Evolutionary conservation across 2,888 invertebrate genomes (phyloP).

Genomic region (Catocala sponsa): DNA sequence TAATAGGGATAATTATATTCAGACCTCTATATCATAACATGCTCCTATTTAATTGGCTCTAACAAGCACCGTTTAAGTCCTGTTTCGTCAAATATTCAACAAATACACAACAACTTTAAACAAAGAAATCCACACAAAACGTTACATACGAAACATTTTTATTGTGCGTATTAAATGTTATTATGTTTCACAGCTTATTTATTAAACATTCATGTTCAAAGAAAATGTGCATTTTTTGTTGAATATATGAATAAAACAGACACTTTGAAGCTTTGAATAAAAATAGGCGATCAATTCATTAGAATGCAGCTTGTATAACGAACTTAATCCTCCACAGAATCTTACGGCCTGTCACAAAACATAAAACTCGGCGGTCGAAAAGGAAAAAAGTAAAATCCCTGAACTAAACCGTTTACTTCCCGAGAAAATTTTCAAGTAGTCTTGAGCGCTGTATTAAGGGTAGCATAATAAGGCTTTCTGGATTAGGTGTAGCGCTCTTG

Average conservation of each 20-base stretch:
- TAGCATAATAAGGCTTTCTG: constrained; percentile 88
- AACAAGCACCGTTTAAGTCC: constrained; percentile 21
- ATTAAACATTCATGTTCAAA: not conserved
- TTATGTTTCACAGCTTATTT: no score
- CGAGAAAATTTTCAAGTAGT: constrained; percentile 87
- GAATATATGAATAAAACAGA: constrained; percentile 7
- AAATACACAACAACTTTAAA: not conserved
- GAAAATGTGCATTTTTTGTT: constrained; percentile 1
- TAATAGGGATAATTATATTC: constrained; percentile 50
- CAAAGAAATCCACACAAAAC: not conserved
- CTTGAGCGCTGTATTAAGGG: constrained; percentile 87
- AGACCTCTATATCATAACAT: constrained; percentile 39
- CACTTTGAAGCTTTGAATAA: not conserved
- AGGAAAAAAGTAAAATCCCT: constrained; percentile 51
- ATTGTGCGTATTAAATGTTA: not conserved
- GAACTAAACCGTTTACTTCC: constrained; percentile 77
- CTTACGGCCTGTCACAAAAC: constrained; percentile 39
- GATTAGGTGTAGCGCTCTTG: constrained; percentile 87
- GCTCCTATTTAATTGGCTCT: constrained; percentile 39
- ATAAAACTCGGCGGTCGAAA: constrained; percentile 59
- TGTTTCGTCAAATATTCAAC: not conserved
- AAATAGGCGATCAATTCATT: constrained; percentile 32
- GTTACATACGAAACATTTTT: not conserved
- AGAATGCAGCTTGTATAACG: constrained; percentile 25
- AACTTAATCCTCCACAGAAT: constrained; percentile 26